A percentile compares a stretch with the other conserved stretches of the same genome.
Evolutionary conservation across 2,797 vertebrate species (phyloP).

Genomic region (Echeneis naucrates): DNA sequence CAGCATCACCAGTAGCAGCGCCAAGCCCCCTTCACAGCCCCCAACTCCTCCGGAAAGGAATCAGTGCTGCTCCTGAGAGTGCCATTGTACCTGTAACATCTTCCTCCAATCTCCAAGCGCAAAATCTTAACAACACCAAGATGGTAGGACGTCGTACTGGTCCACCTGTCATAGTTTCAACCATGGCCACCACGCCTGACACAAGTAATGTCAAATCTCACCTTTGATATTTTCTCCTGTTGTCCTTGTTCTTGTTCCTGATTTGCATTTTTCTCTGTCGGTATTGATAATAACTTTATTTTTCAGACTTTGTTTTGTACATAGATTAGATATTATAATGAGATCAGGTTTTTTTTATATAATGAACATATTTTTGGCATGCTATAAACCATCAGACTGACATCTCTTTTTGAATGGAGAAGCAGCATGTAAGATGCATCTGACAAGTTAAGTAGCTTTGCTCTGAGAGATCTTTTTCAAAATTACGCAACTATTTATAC

Average conservation of each 20-base stretch:
- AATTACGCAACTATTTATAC: conserved; percentile 75
- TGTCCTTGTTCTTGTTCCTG: conserved; percentile 1
- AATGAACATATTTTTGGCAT: conserved; percentile 34
- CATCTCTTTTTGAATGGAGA: conserved; percentile 56
- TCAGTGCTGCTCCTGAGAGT: conserved; percentile 70
- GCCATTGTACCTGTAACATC: conserved; percentile 63
- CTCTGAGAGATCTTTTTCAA: conserved; percentile 63
- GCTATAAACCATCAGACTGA: conserved; percentile 32
- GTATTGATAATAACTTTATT: neutral
- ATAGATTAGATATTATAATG: conserved; percentile 19
- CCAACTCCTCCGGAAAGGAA: conserved; percentile 90
- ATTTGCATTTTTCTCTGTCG: conserved; percentile 3
- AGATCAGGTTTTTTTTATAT: conserved; percentile 33
- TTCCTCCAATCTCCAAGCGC: conserved; percentile 76
- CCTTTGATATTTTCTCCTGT: conserved; percentile 5
- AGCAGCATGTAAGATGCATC: conserved; percentile 68
- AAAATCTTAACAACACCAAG: conserved; percentile 84
- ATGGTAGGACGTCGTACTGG: conserved; percentile 93
- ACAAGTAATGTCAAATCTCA: conserved; percentile 89
- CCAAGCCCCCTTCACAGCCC: conserved; percentile 89
- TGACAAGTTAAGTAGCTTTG: conserved; percentile 80
- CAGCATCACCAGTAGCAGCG: conserved; percentile 76
- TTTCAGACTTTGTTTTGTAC: neutral
- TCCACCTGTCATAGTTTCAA: conserved; percentile 96
- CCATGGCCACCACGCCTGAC: conserved; percentile 91